Evolutionary conservation across 2,888 invertebrate genomes (phyloP), one percentile per base, ranked within the genome.

Genomic region (Rhingia campestris): DNA sequence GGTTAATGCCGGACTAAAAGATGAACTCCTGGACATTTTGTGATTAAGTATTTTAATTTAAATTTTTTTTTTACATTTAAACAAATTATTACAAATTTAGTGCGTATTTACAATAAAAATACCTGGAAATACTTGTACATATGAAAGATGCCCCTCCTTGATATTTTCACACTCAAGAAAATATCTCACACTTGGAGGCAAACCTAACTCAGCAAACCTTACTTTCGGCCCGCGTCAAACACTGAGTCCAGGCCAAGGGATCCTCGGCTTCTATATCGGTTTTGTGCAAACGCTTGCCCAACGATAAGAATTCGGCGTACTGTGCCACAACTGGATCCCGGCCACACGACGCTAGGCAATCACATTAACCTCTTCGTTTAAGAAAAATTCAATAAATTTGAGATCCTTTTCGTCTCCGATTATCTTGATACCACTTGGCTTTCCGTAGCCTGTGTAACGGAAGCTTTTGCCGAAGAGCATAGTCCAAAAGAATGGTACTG

Each of bases 401-500:
- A 96, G 91, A 0, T 93, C 94, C 3, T 94, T 94, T 4, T 97
- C 91, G 88, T 96, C 94, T 12, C 99, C 98, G 81, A 95, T 94
- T 84, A 97, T 94, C 69, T 89, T 93, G 81, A 92, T 93, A 6
- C 89, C 89, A 4, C 75, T 64, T 81, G 87, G 88, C 33, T 73
- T 64, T 0, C 97, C 97, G 89, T 96, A 94, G 4, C 98, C 98
- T 22, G 97, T 94, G 90, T 97, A 97, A 54, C 97, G 93, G 64
- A 97, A 93, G 49, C 95, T 95, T 89, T 96, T 96, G 1, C 97
- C 97, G 87, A 97, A 97, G 76, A 98, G 90, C 91, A 95, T 94
- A 0, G 98, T 97, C 96, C 98, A 99, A 92, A 99, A 99, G 92
- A 95, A 98, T 0, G 98, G 98, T 0, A 98, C 96, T 0, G 96